phyloP scores from a whole-genome alignment of 1,140 invertebrate genomes.

The Trichonephila clavata region DNA sequence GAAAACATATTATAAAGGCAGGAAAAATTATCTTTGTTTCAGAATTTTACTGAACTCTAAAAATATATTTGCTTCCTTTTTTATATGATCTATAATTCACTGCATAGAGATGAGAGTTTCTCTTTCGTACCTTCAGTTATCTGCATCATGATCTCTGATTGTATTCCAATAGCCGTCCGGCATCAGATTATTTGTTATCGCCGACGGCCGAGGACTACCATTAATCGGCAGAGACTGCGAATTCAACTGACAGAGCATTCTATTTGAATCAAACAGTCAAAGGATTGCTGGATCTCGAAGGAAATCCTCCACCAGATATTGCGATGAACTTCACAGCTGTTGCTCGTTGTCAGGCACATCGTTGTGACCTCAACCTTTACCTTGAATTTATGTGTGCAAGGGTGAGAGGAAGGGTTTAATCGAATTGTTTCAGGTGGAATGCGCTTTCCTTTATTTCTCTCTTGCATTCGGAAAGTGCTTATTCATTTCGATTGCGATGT shows the following conservation, averaged over 20 bases:
- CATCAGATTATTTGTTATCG: background rate
- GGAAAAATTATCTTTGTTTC: too few species aligned
- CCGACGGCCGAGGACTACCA: background rate
- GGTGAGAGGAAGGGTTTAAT: background rate
- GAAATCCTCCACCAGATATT: background rate
- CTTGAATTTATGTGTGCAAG: background rate
- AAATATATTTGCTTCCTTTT: too few species aligned
- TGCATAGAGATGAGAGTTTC: too few species aligned
- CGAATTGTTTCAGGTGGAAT: background rate
- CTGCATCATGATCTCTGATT: too few species aligned
- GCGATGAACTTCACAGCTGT: background rate
- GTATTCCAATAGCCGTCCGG: background rate
- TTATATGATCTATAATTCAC: too few species aligned
- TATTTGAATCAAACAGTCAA: background rate
- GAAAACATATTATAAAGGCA: too few species aligned
- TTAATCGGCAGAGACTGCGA: background rate
- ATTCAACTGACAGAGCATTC: background rate
- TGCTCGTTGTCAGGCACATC: background rate
- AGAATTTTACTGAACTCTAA: too few species aligned
- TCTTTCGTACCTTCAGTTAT: too few species aligned
- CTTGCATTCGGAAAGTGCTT: background rate
- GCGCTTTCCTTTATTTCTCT: background rate
- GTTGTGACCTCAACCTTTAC: conserved; percentile 14
- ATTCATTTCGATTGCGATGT: too few species aligned
- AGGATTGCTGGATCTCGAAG: background rate